Evolutionary conservation across 2,888 invertebrate species (phyloP).

Genomic region (Mythimna vitellina): DNA sequence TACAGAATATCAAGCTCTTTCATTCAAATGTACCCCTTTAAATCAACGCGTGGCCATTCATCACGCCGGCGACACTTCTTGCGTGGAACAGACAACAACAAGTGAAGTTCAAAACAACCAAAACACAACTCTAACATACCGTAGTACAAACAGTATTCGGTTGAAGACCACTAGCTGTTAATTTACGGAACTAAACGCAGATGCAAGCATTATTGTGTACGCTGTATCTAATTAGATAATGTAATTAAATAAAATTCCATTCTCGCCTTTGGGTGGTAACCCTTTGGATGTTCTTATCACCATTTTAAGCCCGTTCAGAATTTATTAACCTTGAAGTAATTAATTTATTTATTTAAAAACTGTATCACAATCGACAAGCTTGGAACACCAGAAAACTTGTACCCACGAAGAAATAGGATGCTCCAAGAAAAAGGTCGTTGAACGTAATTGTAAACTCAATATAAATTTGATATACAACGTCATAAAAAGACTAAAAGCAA

Average conservation of each 20-base stretch:
- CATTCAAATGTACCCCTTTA: conserved; percentile 84
- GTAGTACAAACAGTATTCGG: conserved; percentile 58
- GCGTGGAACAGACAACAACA: conserved; percentile 72
- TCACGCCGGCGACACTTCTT: conserved; percentile 82
- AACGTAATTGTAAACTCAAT: conserved; percentile 59
- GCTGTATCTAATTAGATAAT: conserved; percentile 88
- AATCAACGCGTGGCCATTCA: conserved; percentile 85
- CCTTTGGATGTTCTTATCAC: conserved; percentile 77
- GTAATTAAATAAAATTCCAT: conserved; percentile 81
- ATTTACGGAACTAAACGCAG: conserved; percentile 78
- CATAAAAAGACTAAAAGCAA: conserved; percentile 76
- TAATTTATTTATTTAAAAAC: conserved; percentile 57
- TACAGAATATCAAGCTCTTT: conserved; percentile 78
- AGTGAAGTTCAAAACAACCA: conserved; percentile 64
- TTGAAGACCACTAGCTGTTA: conserved; percentile 52
- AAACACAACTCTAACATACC: conserved; percentile 70
- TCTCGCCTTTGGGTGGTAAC: conserved; percentile 86
- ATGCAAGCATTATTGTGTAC: conserved; percentile 84
- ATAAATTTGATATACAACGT: conserved; percentile 72
- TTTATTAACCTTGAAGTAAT: conserved; percentile 62
- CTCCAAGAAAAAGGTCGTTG: conserved; percentile 44
- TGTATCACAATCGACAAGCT: conserved; percentile 28
- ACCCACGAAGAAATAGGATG: conserved; percentile 35
- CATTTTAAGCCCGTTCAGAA: conserved; percentile 66
- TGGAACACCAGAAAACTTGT: conserved; percentile 15